These are phyloP conservation scores for Rhabdomys dilectus DNA, from an alignment of 2,113 vertebrate genomes.

Conservation along the genomic window DNA sequence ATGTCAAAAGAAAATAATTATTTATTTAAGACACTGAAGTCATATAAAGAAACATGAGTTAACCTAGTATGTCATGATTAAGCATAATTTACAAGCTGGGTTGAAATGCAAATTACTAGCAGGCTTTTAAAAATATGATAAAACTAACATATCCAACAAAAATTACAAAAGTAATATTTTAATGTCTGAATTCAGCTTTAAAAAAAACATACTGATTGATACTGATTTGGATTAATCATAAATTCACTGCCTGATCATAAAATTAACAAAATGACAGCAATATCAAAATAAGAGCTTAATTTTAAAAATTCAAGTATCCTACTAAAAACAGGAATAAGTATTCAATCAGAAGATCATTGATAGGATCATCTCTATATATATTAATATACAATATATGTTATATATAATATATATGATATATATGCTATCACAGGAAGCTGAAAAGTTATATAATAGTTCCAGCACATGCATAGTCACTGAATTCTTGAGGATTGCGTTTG, in stretches of 20 bases:
- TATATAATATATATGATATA: background rate
- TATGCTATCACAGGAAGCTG: background rate
- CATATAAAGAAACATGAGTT: background rate
- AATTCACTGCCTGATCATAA: background rate
- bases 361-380: background rate
- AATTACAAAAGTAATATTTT: slow-evolving; percentile 34
- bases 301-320: background rate
- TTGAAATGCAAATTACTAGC: background rate
- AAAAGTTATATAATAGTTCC: background rate
- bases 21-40: background rate
- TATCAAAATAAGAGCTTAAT: slow-evolving; percentile 9
- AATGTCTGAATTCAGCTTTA: background rate
- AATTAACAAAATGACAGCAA: slow-evolving; percentile 20
- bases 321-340: background rate
- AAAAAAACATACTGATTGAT: slow-evolving; percentile 26
- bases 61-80: background rate
- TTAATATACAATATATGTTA: background rate
- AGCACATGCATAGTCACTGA: background rate
- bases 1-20: background rate
- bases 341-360: background rate
- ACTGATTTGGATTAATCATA: background rate
- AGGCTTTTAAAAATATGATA: background rate
- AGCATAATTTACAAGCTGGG: background rate
- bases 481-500: background rate
- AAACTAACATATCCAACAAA: background rate